Evolutionary conservation across 2,797 vertebrate species (phyloP).

Genomic region (Typhlichthys subterraneus): DNA sequence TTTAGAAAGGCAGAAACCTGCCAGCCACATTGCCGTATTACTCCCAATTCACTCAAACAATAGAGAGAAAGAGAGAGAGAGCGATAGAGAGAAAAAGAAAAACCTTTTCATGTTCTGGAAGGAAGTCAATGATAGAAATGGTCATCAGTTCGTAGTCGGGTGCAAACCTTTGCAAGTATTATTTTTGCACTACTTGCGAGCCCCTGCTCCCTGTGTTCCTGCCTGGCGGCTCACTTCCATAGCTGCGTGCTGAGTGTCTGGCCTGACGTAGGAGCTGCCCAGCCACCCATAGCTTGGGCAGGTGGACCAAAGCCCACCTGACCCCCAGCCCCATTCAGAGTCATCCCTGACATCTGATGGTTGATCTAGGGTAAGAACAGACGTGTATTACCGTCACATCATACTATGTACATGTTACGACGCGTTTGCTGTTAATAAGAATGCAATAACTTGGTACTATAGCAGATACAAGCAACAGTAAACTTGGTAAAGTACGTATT

Average conservation of each 20-base stretch:
- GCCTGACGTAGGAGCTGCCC: constrained; percentile 84
- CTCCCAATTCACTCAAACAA: constrained; percentile 88
- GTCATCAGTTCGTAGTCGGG: constrained; percentile 76
- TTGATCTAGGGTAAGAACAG: constrained; percentile 77
- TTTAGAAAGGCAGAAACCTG: constrained; percentile 77
- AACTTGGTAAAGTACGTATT: too few species aligned
- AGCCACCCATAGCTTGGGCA: constrained; percentile 83
- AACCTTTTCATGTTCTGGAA: constrained; percentile 67
- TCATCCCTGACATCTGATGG: constrained; percentile 93
- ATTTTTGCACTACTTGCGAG: constrained; percentile 42
- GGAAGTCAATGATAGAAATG: constrained; percentile 57
- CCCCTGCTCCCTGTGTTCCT: constrained; percentile 41
- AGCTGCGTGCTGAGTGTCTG: constrained; percentile 95
- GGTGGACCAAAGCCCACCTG: constrained; percentile 84
- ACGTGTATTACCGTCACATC: background rate
- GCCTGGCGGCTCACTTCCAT: constrained; percentile 86
- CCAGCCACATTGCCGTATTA: constrained; percentile 76
- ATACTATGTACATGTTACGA: background rate
- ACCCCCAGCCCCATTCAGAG: constrained; percentile 77
- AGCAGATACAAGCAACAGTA: background rate
- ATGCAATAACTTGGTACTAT: background rate
- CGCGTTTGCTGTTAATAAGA: too few species aligned
- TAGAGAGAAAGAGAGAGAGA: constrained; percentile 82
- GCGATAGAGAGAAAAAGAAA: constrained; percentile 36
- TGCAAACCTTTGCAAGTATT: constrained; percentile 36